Evolutionary conservation across 2,113 vertebrate species (phyloP), one percentile per base, ranked within the genome.

Genomic region (Gallinago media): DNA sequence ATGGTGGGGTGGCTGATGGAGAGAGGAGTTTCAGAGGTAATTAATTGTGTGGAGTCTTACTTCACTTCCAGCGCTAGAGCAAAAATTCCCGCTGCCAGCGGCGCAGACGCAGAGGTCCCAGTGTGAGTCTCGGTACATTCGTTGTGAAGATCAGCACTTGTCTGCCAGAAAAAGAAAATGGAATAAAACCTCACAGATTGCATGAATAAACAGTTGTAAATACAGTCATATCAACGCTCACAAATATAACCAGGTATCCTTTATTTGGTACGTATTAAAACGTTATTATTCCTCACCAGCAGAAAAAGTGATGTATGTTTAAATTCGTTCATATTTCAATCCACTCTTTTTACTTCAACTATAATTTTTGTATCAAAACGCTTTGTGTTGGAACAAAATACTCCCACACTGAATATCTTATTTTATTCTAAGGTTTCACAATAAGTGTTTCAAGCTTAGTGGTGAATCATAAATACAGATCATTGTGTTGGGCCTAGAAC

Each of bases 91-190:
- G 99, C 99, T 81, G 99, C 99, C 97, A 99, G 96, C 0, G 99
- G 99, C 21, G 99, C 99, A 0, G 99, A 99, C 11, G 99, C 99
- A 8, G 99, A 99, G 5, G 99, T 99, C 31, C 99, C 99, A 0
- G 99, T 99, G 96, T 99, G 99, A 55, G 99, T 99, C 97, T 99
- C 99, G 11, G 99, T 99, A 93, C 99, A 99, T 92, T 99, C 99
- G 1, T 99, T 98, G 96, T 99, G 99, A 90, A 99, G 98, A 96
- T 99, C 99, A 5, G 99, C 99, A 5, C 99, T 99, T 2, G 99
- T 99, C 99, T 99, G 97, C 46, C 19, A 46, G 32, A 70, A 58
- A 58, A 80, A 23, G 38, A 55, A 44, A 23, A 54, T 14, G 11
- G 12, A 38, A 59, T 38, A 31, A 20, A 2, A 1, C 25, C 46